phyloP scores from a whole-genome alignment of 2,797 vertebrate species.

The Cryptoprocta ferox region DNA sequence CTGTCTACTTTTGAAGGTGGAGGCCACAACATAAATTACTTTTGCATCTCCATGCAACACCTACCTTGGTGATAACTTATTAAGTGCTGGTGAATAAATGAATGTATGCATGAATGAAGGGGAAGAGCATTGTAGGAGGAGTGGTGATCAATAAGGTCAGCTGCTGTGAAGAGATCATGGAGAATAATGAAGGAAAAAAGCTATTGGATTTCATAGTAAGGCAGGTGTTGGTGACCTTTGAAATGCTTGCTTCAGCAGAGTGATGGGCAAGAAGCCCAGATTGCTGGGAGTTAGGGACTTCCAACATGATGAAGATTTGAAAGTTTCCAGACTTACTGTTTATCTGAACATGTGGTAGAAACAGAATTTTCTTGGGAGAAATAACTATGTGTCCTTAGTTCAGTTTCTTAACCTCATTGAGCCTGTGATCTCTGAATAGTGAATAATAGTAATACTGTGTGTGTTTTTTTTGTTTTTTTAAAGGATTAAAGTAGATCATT shows the following conservation, averaged over 20 bases:
- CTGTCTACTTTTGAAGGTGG: constrained; percentile 36
- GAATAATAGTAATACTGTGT: background rate
- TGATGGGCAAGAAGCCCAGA: constrained; percentile 70
- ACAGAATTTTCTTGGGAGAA: constrained; percentile 51
- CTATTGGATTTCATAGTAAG: constrained; percentile 63
- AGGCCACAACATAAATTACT: constrained; percentile 32
- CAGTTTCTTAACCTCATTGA: background rate
- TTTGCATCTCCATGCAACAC: background rate
- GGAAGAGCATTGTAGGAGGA: constrained; percentile 41
- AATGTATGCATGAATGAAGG: constrained; percentile 58
- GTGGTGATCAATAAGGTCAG: constrained; percentile 65
- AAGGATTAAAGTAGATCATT: background rate
- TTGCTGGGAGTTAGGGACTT: constrained; percentile 42
- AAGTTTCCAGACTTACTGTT: constrained; percentile 38
- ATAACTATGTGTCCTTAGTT: background rate
- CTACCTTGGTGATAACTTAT: constrained; percentile 26
- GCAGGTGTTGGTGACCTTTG: constrained; percentile 75
- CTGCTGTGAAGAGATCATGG: constrained; percentile 57
- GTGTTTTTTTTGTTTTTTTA: background rate
- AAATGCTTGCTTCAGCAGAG: constrained; percentile 78
- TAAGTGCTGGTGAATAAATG: constrained; percentile 59
- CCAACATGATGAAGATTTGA: constrained; percentile 49
- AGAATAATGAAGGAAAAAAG: constrained; percentile 67
- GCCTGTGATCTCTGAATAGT: background rate
- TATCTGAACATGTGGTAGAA: constrained; percentile 47